phyloP scores from a whole-genome alignment of 2,113 vertebrate species.

The Ctenomys sociabilis region DNA sequence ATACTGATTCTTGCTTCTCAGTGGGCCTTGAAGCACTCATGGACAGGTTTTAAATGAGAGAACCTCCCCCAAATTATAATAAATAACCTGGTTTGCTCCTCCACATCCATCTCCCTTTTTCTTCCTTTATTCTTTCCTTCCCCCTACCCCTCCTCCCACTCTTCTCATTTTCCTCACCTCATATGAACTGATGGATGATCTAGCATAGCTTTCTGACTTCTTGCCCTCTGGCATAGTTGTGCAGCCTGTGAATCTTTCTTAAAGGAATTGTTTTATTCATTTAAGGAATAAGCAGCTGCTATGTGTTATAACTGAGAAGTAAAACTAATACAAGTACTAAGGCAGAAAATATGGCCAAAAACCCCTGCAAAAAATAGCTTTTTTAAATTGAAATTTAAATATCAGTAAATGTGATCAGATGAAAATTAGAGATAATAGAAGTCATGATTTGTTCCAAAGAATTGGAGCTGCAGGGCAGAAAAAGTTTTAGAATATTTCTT shows the following conservation, averaged over 20 bases:
- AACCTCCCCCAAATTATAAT: background rate
- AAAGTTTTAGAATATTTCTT: background rate
- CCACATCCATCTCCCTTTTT: background rate
- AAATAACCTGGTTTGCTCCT: background rate
- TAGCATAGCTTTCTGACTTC: background rate
- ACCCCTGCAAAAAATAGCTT: background rate
- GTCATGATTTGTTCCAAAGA: background rate
- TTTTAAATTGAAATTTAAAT: background rate
- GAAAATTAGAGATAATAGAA: background rate
- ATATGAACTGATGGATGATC: background rate
- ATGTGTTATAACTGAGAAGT: background rate
- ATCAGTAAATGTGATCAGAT: background rate
- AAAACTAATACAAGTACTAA: background rate
- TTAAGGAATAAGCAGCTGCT: background rate
- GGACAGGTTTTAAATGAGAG: background rate
- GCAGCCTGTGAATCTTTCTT: background rate
- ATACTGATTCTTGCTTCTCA: background rate
- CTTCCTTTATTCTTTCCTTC: no score
- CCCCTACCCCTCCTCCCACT: fast-evolving
- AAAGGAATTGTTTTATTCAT: background rate
- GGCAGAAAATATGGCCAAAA: background rate
- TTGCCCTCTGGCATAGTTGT: background rate
- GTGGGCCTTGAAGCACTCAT: background rate
- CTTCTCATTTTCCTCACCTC: background rate
- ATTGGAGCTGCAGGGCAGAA: background rate